Conservation (phyloP, 1,140 invertebrate genomes). For the Drosophila repletoides region DNA sequence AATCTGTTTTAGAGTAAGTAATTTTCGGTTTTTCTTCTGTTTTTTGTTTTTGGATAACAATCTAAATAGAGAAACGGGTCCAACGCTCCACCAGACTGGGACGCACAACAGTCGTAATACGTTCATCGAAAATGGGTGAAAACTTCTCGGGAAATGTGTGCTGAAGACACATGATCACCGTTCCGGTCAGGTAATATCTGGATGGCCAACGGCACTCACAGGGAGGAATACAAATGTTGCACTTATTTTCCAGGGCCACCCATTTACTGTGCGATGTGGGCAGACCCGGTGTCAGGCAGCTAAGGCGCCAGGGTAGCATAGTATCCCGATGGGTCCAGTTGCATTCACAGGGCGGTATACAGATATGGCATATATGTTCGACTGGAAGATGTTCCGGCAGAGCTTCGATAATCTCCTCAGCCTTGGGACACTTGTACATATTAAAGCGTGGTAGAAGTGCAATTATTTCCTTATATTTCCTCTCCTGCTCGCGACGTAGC, state of each 20-base stretch:
- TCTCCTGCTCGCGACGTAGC: conserved; percentile 46
- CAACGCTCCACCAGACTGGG: conserved; percentile 59
- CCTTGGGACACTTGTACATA: conserved; percentile 26
- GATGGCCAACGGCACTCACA: conserved; percentile 66
- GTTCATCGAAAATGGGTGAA: conserved; percentile 61
- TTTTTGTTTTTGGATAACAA: no score
- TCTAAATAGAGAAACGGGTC: conserved; percentile 59
- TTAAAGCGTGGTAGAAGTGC: conserved; percentile 7
- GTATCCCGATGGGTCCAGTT: conserved; percentile 38
- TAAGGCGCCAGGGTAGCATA: conserved; percentile 43
- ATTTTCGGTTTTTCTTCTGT: no score
- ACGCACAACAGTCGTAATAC: conserved; percentile 19
- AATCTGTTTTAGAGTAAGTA: no score
- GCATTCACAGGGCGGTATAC: conserved; percentile 66
- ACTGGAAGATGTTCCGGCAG: background rate
- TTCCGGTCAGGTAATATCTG: conserved; percentile 63
- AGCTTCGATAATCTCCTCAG: fast-evolving
- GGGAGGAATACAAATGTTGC: conserved; percentile 50
- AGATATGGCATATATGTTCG: conserved; percentile 24
- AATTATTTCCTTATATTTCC: conserved; percentile 30
- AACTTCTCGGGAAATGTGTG: conserved; percentile 63
- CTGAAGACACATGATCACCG: conserved; percentile 57
- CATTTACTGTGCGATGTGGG: conserved; percentile 17
- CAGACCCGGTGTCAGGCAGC: conserved; percentile 12
- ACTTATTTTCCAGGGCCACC: conserved; percentile 17